These are phyloP conservation scores for Sphaerophoria rueppellii DNA, from an alignment of 2,888 invertebrate genomes.

Conservation along the genomic window DNA sequence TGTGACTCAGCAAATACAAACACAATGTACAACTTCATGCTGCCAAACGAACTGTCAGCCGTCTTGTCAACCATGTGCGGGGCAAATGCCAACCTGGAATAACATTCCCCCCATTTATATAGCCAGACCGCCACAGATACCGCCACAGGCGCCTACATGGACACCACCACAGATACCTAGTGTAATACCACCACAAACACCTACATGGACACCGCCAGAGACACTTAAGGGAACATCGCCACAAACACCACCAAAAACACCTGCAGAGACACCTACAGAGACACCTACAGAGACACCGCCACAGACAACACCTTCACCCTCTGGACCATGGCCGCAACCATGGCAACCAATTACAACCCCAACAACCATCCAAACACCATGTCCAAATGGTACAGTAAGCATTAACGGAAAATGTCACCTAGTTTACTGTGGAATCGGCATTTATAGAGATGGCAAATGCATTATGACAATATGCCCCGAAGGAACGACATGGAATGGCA, in stretches of 20 bases:
- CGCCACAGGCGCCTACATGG: background rate
- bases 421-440: slow-evolving; percentile 75
- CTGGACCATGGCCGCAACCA: slow-evolving; percentile 32
- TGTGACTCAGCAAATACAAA: background rate
- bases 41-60: slow-evolving; percentile 11
- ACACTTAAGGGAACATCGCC: background rate
- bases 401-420: slow-evolving; percentile 75
- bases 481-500: slow-evolving; percentile 77
- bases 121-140: background rate
- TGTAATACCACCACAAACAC: background rate
- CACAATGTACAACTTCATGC: slow-evolving; percentile 8
- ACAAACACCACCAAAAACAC: background rate
- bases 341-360: background rate
- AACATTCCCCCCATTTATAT: background rate
- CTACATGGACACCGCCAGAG: too few species aligned
- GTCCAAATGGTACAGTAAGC: slow-evolving; percentile 75
- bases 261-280: background rate
- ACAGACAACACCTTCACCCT: slow-evolving; percentile 19
- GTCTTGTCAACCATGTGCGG: slow-evolving; percentile 19
- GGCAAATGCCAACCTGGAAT: background rate
- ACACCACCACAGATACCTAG: background rate
- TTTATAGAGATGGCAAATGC: slow-evolving; percentile 74
- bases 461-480: slow-evolving; percentile 75
- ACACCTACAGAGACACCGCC: background rate
- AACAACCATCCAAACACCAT: slow-evolving; percentile 69